phyloP scores from a whole-genome alignment of 1,140 invertebrate species.

The Calephelis virginiensis region DNA sequence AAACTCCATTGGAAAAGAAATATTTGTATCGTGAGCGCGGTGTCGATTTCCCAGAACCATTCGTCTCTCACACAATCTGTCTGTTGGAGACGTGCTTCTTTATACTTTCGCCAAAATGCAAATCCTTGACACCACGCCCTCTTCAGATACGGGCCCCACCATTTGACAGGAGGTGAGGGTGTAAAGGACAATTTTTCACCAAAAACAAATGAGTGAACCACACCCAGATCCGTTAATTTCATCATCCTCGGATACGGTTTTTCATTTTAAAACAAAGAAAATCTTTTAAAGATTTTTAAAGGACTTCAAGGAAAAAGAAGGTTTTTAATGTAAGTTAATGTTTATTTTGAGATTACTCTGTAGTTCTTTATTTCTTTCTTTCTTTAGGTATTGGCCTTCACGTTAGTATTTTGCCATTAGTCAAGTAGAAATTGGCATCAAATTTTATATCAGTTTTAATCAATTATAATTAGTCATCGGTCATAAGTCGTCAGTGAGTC shows the following conservation, averaged over 20 bases:
- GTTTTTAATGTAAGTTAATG: too few relatives aligned
- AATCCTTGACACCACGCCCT: conserved; percentile 67
- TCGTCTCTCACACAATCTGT: conserved; percentile 64
- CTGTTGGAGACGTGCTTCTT: conserved; percentile 61
- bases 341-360: too few relatives aligned
- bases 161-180: conserved; percentile 45
- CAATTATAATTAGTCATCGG: too few relatives aligned
- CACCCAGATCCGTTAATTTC: conserved; percentile 35
- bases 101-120: conserved; percentile 74
- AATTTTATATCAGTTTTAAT: too few relatives aligned
- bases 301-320: neutral
- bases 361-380: too few relatives aligned
- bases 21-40: conserved; percentile 21
- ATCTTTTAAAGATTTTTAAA: too few relatives aligned
- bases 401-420: too few relatives aligned
- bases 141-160: conserved; percentile 33
- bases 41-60: conserved; percentile 47
- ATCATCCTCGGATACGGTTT: neutral
- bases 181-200: conserved; percentile 63
- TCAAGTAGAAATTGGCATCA: too few relatives aligned
- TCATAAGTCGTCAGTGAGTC: too few relatives aligned
- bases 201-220: conserved; percentile 56
- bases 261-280: conserved; percentile 7
- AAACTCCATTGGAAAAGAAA: conserved; percentile 10
- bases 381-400: too few relatives aligned